phyloP scores from a whole-genome alignment of 2,797 vertebrate species.

The Melopsittacus undulatus region DNA sequence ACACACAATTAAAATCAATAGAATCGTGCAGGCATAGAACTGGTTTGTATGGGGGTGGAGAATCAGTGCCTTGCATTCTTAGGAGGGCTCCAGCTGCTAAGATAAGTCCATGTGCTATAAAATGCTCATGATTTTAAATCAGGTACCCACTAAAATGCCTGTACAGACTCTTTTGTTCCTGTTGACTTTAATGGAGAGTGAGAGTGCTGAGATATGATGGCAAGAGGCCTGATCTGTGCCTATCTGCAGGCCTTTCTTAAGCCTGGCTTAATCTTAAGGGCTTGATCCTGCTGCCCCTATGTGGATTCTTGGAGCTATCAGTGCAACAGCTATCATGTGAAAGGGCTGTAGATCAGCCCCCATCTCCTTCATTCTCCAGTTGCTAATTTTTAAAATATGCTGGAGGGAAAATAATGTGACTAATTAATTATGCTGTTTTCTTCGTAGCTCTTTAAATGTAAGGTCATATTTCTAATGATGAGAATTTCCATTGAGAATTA shows the following conservation, averaged over 20 bases:
- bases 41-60: background rate
- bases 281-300: background rate
- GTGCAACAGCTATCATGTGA: background rate
- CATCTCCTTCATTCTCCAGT: background rate
- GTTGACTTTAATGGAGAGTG: background rate
- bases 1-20: background rate
- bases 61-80: background rate
- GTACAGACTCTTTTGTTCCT: background rate
- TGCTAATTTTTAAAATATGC: conserved; percentile 28
- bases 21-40: background rate
- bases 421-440: conserved; percentile 40
- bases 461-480: conserved; percentile 29
- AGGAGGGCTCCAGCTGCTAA: background rate
- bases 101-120: background rate
- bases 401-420: conserved; percentile 25
- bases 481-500: conserved; percentile 53
- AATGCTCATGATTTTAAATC: background rate
- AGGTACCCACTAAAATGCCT: background rate
- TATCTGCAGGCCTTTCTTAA: background rate
- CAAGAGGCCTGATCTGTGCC: background rate
- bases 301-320: background rate
- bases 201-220: background rate
- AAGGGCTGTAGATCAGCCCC: background rate
- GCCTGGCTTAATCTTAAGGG: background rate
- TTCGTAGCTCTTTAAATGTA: conserved; percentile 7